Evolutionary conservation across 2,797 vertebrate species (phyloP), one percentile per base, ranked within the genome.

Genomic region (Ceryle rudis): DNA sequence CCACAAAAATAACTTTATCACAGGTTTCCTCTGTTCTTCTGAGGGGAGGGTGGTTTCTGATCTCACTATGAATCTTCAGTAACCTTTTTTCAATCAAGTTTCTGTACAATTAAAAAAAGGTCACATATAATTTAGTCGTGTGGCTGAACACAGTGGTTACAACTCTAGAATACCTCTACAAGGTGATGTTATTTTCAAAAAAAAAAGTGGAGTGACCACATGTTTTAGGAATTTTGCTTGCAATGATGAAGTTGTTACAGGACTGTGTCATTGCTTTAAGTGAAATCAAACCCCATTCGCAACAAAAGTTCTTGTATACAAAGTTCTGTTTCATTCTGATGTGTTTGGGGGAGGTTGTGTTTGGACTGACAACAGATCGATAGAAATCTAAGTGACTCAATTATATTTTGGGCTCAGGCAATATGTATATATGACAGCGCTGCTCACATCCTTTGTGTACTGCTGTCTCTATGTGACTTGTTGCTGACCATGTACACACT

Each of bases 21-120:
- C 28, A 37, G 7, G 20, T 25, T 5, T 58, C 3, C 17, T 3
- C 1, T 2, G 18, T 47, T 35, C 29, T 39, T 33, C 23, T 2
- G 16, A 33, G 31, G 22, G 9, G 13, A 39, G 18, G 33, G 5
- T 14, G 70, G 25, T 57, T 75, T 82, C 52, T 49, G 33, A 19
- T 71, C 28, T 52, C 35, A 18, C 7, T 71, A 25, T 46, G 57
- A 77, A 71, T 66, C 71, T 47, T 52, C 13, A 70, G 37, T 23
- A 82, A 58, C 31, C 6, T 55, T 60, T 54, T 81, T 81, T 28
- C 20, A 42, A 4, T 54, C 35, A 25, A 14, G 20, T 49, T 71
- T 58, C 55, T 6, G 3, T 49, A 22, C 17, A 55, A 17, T 33
- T 74, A 15, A 51, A 44, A 33, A 79, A 26, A 46, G 22, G 25